Base-by-base conservation (phyloP, 1,140 invertebrate genomes). In the Aphis gossypii region DNA sequence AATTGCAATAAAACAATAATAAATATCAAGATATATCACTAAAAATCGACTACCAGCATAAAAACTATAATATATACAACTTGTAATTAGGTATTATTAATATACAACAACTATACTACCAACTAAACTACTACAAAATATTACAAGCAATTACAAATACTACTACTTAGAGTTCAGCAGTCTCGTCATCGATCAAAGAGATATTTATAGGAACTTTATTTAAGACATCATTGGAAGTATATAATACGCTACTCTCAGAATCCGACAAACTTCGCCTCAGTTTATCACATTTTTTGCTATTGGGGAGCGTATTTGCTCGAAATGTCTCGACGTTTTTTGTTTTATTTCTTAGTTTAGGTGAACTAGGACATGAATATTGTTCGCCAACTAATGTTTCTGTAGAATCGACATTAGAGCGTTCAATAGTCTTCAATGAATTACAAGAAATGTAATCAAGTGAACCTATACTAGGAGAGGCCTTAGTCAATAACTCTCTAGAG, bases 401-500 rank as follows among this genome's bases (percentile, higher is more conserved):
- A 54, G 92, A 93, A 56, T 93, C 92, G 35, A 93, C 35, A 86
- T 41, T 86, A 14, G 92, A 93, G 1, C n/a, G 90, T 41, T 93
- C 35, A 51, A 38, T 93, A 51, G 92, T 84, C 48, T 25, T 93
- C 48, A 93, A 38, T n/a, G 92, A 86, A 14, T 84, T 93, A 84
- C 92, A 93, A 93, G 92, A 93, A 20, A 93, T 56, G 48, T 93
- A 93, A 35, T 93, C 82, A 51, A 93, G 82, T 93, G 92, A 93
- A 84, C 92, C 92, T 84, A 93, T 93, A 86, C 92, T 93, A 9
- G 94, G 94, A 30, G 94, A 94, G 41, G 84, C 87, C 51, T 94
- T 93, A 76, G 96, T 96, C 0, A 97, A 95, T 3, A 97, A 95
- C 95, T 97, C 97, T 4, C 97, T 96, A 0, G 97, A 97, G 94